Percentiles rank a stretch among this genome's conserved stretches.
These are phyloP conservation scores for Aproaerema taeniolella DNA, from an alignment of 2,888 invertebrate genomes.

Conservation along the genomic window DNA sequence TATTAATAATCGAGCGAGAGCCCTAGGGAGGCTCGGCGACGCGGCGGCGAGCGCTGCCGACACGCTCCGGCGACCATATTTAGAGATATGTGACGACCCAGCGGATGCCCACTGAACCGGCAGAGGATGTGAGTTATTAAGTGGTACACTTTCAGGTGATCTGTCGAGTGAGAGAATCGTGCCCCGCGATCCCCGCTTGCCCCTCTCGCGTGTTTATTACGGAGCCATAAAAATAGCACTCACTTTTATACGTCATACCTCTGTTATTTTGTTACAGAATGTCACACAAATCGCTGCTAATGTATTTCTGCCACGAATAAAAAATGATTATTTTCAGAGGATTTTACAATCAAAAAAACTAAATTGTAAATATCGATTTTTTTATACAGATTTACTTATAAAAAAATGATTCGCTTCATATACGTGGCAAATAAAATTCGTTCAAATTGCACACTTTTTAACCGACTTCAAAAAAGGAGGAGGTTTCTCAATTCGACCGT, in stretches of 20 bases:
- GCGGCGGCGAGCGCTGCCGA: conserved; percentile 25
- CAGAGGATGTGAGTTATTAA: conserved; percentile 75
- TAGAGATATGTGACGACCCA: conserved; percentile 76
- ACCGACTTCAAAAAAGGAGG: background rate
- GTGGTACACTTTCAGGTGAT: conserved; percentile 76
- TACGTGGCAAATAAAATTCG: too few species aligned
- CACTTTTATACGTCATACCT: too few species aligned
- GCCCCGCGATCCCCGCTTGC: conserved; percentile 30
- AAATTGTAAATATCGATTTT: too few species aligned
- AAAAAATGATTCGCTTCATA: too few species aligned
- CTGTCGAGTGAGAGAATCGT: conserved; percentile 74
- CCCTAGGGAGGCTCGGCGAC: background rate
- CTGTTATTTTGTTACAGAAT: conserved; percentile 27
- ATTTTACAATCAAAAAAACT: too few species aligned
- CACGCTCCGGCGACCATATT: conserved; percentile 69
- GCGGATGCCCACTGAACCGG: conserved; percentile 73
- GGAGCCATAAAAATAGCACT: conserved; percentile 22
- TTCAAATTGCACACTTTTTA: too few species aligned
- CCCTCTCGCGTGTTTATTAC: too few species aligned
- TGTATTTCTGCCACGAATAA: background rate
- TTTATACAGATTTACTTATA: too few species aligned
- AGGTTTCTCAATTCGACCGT: background rate
- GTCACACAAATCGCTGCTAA: too few species aligned
- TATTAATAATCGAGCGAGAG: too few species aligned
- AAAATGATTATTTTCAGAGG: too few species aligned